These are phyloP conservation scores for Leucoraja erinaceus DNA, from an alignment of 2,113 vertebrate species.

Conservation along the genomic window DNA sequence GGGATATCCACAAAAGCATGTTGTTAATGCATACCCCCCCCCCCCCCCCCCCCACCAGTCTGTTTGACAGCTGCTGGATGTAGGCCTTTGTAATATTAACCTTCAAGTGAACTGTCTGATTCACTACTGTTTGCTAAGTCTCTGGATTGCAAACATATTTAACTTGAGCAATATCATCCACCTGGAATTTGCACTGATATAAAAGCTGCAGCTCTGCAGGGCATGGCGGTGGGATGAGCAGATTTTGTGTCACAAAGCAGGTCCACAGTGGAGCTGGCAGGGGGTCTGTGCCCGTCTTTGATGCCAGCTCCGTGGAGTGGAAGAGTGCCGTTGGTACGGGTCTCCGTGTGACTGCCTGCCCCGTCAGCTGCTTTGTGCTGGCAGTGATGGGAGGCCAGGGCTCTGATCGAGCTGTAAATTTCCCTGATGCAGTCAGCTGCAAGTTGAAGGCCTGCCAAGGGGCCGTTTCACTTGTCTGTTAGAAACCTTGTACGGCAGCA, in stretches of 20 bases:
- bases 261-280: not conserved
- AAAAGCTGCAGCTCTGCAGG: not conserved
- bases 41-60: not conserved
- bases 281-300: not conserved
- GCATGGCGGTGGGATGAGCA: not conserved
- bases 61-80: not conserved
- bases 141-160: not conserved
- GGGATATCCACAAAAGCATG: not conserved
- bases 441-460: not conserved
- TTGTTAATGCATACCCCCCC: not conserved
- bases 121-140: not conserved
- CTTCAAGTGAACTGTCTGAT: conserved; percentile 6
- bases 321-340: not conserved
- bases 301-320: not conserved
- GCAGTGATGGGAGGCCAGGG: not conserved
- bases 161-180: no score
- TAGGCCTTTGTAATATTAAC: not conserved
- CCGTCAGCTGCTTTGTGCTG: not conserved
- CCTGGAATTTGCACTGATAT: not conserved
- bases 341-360: not conserved
- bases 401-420: not conserved
- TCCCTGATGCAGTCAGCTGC: not conserved
- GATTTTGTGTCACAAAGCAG: not conserved
- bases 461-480: not conserved
- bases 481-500: not conserved